Percentiles rank a stretch among this genome's conserved stretches.
These are phyloP conservation scores for Enteromius trimaculatus DNA, from an alignment of 2,797 vertebrate species.

Conservation along the genomic window DNA sequence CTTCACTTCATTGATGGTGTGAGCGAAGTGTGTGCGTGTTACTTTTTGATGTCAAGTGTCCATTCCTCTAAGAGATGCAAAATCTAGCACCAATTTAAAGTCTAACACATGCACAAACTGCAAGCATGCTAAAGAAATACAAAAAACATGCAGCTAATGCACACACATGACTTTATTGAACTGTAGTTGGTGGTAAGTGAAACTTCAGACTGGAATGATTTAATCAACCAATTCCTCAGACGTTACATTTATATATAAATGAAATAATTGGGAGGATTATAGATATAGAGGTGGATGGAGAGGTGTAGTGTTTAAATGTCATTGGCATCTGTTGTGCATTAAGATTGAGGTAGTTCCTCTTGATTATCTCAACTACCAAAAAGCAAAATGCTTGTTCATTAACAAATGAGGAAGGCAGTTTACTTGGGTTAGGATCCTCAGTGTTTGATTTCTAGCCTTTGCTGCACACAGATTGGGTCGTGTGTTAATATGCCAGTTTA, in stretches of 20 bases:
- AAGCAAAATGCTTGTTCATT: neutral
- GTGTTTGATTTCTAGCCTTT: constrained; percentile 3
- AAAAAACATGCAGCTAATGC: constrained; percentile 1
- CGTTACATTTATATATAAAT: neutral
- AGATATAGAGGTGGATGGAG: neutral
- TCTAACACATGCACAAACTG: constrained; percentile 5
- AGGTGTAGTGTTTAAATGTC: neutral
- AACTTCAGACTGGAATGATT: neutral
- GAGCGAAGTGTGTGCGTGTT: neutral
- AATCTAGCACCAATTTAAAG: constrained; percentile 56
- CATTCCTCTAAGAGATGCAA: constrained; percentile 55
- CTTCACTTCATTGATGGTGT: constrained; percentile 31
- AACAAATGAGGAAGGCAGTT: neutral
- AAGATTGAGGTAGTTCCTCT: neutral
- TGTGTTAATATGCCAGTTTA: neutral
- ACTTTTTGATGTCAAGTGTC: constrained; percentile 42
- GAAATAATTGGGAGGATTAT: neutral
- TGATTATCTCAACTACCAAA: neutral
- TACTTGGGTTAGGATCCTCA: neutral
- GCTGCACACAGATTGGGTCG: neutral
- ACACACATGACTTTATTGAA: neutral
- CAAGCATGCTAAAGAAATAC: neutral
- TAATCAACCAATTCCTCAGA: constrained; percentile 1
- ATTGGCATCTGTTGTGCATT: neutral
- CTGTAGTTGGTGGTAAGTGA: neutral